Conservation (phyloP, 1,140 invertebrate species). For the Eriosoma lanigerum region DNA sequence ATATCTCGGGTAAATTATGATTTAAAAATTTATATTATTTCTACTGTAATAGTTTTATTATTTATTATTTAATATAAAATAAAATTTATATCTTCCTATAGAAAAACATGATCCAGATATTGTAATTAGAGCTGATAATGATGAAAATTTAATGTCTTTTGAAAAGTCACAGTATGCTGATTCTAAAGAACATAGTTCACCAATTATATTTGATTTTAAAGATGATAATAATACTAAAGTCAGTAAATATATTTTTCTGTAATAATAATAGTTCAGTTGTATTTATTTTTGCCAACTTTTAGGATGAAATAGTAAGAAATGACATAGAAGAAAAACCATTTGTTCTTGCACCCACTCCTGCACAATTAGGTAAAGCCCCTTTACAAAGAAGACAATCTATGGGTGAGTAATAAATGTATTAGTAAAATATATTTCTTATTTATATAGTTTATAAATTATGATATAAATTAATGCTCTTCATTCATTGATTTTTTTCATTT, state of each 20-base stretch:
- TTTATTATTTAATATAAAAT: background rate
- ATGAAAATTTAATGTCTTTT: constrained; percentile 44
- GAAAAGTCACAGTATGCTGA: constrained; percentile 20
- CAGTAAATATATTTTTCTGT: background rate
- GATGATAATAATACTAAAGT: constrained; percentile 38
- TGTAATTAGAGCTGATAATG: constrained; percentile 45
- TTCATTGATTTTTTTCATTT: too few relatives aligned
- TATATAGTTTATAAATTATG: too few relatives aligned
- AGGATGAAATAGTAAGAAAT: constrained; percentile 35
- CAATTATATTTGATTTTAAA: constrained; percentile 49
- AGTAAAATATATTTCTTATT: too few relatives aligned
- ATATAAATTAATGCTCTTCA: too few relatives aligned
- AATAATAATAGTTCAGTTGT: background rate
- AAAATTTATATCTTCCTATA: background rate
- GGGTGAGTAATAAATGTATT: constrained; percentile 60
- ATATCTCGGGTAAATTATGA: constrained; percentile 29
- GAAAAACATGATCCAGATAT: constrained; percentile 49
- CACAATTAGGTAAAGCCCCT: constrained; percentile 84
- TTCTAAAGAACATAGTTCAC: constrained; percentile 19
- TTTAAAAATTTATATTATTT: background rate
- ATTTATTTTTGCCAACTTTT: background rate
- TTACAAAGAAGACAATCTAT: constrained; percentile 79
- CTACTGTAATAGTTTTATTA: background rate
- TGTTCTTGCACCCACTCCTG: constrained; percentile 87
- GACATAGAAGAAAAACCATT: constrained; percentile 66